Base-by-base conservation (phyloP, 2,888 invertebrate genomes). In the Troides oblongomaculatus region DNA sequence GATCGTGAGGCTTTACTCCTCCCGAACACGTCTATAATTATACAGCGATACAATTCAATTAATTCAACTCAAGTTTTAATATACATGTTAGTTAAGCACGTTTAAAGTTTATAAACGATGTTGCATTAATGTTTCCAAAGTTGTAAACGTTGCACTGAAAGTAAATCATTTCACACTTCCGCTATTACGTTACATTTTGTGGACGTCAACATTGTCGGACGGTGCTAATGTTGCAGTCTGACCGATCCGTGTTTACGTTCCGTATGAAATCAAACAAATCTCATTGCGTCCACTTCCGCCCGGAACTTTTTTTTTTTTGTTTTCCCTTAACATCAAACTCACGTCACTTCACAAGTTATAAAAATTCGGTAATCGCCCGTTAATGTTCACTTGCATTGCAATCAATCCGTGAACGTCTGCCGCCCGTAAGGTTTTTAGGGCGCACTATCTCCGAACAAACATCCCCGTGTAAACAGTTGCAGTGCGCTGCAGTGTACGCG, bases 391-490 rank as follows among this genome's bases (percentile, higher is more conserved):
- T 81, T 88, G 88, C 88, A 83, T 77, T 88, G 87, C 88, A 79
- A 79, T 80, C 77, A 84, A 88, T 88, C 85, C 88, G 79, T 83
- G 78, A 74, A 71, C 63, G 67, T 72, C 69, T 56, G 53, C 23
- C 25, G 62, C 62, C 30, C 66, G 71, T 72, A 72, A 80, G 79
- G 82, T 83, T 84, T 86, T 80, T 85, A 81, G 83, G 82, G 76
- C 84, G 81, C 90, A 88, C 90, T 89, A 89, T 90, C 89, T 85
- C 76, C 81, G 83, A 83, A 86, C 84, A 88, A 89, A 88, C 90
- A 91, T 90, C 88, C 86, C 87, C 87, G 85, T 82, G 84, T 80
- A 87, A 88, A 85, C 84, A 86, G 21, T 21, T 21, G 21, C 21
- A 21, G 68, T 67, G 78, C 80, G 81, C 77, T 82, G 82, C 81